Conservation (phyloP, 2,888 invertebrate genomes). For the Chaetogeoica ovagalla region DNA sequence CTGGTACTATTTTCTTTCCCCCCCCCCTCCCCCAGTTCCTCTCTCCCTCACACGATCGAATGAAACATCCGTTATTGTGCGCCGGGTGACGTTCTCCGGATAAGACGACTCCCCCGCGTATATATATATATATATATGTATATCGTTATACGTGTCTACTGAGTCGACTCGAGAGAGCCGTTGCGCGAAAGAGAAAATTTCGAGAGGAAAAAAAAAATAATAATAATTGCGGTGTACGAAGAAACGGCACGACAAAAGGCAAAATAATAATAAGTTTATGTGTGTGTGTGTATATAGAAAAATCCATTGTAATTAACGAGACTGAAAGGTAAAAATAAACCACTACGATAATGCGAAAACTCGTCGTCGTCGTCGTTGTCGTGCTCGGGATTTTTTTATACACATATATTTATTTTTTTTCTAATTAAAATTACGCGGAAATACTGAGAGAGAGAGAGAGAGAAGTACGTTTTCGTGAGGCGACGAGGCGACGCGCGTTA, state of each 20-base stretch:
- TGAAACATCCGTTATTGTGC: too few species aligned
- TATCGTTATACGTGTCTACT: neutral
- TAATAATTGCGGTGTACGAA: neutral
- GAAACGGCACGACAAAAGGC: slow-evolving; percentile 20
- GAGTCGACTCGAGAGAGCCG: too few species aligned
- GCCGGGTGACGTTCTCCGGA: too few species aligned
- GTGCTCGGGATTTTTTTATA: slow-evolving; percentile 32
- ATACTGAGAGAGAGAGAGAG: neutral
- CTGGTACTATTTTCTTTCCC: too few species aligned
- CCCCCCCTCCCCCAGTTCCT: too few species aligned
- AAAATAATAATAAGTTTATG: too few species aligned
- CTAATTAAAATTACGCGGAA: slow-evolving; percentile 40
- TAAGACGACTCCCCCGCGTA: neutral
- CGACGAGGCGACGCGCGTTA: neutral
- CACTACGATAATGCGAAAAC: neutral
- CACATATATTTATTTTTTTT: slow-evolving; percentile 33
- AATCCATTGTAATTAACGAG: slow-evolving; percentile 29
- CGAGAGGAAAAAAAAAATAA: slow-evolving; percentile 10
- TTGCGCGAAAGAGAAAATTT: slow-evolving; percentile 45
- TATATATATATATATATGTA: neutral
- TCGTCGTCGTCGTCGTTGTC: slow-evolving; percentile 11
- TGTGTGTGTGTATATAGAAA: neutral
- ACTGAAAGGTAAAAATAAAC: neutral
- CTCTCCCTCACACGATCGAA: too few species aligned
- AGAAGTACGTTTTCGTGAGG: slow-evolving; percentile 14